Conservation (phyloP, 2,888 invertebrate species). For the Melieria omissa region DNA sequence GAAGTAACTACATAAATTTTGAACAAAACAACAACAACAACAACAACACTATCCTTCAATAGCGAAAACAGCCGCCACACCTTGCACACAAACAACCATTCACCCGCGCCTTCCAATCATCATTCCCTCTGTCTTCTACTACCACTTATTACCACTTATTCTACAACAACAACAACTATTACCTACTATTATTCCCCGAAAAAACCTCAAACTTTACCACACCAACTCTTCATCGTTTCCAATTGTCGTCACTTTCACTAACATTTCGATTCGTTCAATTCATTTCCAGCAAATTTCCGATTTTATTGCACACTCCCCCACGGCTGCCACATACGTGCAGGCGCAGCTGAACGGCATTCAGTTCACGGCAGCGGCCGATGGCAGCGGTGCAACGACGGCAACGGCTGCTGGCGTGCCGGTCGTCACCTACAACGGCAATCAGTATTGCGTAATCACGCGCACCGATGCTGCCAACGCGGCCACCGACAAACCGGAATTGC, state of each 20-base stretch:
- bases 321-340: constrained; percentile 61
- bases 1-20: constrained; percentile 60
- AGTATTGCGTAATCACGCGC: constrained; percentile 61
- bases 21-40: constrained; percentile 44
- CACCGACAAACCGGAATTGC: constrained; percentile 51
- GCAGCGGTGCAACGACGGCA: constrained; percentile 40
- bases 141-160: neutral
- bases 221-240: neutral
- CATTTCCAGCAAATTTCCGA: constrained; percentile 58
- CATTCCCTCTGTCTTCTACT: constrained; percentile 43
- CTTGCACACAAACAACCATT: no score
- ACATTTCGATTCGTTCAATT: constrained; percentile 34
- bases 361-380: constrained; percentile 32
- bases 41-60: constrained; percentile 38
- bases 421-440: constrained; percentile 62
- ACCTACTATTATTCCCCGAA: constrained; percentile 31
- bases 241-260: constrained; percentile 39
- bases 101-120: neutral
- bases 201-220: constrained; percentile 9
- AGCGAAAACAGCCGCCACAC: constrained; percentile 31
- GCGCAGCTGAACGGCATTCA: constrained; percentile 55
- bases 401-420: constrained; percentile 53
- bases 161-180: neutral
- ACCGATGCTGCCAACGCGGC: constrained; percentile 24
- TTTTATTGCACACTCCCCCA: constrained; percentile 63